Percentiles rank a stretch among this genome's conserved stretches.
phyloP scores from a whole-genome alignment of 2,888 invertebrate genomes.

The Lepidochitona cinerea region DNA sequence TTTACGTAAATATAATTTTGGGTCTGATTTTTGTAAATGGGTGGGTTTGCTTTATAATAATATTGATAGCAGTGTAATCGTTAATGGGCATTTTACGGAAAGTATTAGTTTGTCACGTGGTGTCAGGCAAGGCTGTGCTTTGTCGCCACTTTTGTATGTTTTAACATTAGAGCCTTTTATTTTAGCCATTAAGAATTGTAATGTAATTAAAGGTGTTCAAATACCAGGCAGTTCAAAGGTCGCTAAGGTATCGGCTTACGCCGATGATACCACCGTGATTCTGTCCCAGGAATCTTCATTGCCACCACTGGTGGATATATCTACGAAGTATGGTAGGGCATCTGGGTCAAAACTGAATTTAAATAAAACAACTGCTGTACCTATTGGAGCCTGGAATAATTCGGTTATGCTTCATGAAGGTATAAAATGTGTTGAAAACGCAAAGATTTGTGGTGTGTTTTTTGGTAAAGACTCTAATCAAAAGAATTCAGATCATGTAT shows the following conservation, averaged over 20 bases:
- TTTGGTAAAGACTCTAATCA: no score
- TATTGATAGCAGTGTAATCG: not conserved
- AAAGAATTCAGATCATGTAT: no score
- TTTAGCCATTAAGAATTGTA: not conserved
- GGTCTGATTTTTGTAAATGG: slow-evolving; percentile 30
- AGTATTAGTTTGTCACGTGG: not conserved
- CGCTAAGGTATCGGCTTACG: slow-evolving; percentile 15
- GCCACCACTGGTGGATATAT: not conserved
- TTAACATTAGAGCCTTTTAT: not conserved
- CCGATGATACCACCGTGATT: slow-evolving; percentile 14
- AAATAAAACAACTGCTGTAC: slow-evolving; percentile 26
- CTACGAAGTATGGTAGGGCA: not conserved
- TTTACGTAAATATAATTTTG: slow-evolving; percentile 34
- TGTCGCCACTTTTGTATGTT: slow-evolving; percentile 3
- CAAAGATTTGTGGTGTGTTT: no score
- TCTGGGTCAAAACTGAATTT: slow-evolving; percentile 31
- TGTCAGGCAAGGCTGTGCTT: not conserved
- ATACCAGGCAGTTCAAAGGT: slow-evolving; percentile 12
- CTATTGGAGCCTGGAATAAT: no score
- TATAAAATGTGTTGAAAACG: no score
- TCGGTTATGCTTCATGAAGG: no score
- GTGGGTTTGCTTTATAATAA: slow-evolving; percentile 33
- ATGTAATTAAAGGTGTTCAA: slow-evolving; percentile 15
- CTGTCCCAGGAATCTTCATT: not conserved
- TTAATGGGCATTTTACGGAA: slow-evolving; percentile 2